These are phyloP conservation scores for Trematocara unimaculatum DNA, from an alignment of 2,113 vertebrate species.

Conservation along the genomic window DNA sequence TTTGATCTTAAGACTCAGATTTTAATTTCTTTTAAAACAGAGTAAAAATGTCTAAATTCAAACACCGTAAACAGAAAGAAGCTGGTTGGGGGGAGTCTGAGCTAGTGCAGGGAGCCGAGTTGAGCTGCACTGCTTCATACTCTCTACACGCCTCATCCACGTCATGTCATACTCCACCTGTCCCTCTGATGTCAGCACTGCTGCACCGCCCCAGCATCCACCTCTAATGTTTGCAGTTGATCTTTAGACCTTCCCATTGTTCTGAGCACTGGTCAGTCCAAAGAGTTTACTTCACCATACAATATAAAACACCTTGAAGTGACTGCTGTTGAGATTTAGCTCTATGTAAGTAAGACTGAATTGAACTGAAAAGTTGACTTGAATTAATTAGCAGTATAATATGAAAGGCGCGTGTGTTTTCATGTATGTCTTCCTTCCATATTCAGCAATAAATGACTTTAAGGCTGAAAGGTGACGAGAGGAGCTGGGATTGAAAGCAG, in stretches of 20 bases:
- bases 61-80: background rate
- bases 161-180: background rate
- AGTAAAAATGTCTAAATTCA: background rate
- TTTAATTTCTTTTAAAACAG: background rate
- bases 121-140: accelerated
- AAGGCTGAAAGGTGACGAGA: background rate
- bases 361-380: background rate
- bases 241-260: background rate
- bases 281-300: accelerated
- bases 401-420: background rate
- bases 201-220: background rate
- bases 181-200: background rate
- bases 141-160: background rate
- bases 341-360: accelerated
- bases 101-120: background rate
- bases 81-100: background rate
- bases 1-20: background rate
- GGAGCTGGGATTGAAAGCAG: background rate
- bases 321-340: background rate
- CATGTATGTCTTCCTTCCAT: background rate
- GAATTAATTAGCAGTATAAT: background rate
- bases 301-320: background rate
- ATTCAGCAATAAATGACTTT: background rate
- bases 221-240: background rate
- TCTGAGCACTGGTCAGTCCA: background rate